These are phyloP conservation scores for Phalera bucephala DNA, from an alignment of 2,888 invertebrate species.

Conservation along the genomic window DNA sequence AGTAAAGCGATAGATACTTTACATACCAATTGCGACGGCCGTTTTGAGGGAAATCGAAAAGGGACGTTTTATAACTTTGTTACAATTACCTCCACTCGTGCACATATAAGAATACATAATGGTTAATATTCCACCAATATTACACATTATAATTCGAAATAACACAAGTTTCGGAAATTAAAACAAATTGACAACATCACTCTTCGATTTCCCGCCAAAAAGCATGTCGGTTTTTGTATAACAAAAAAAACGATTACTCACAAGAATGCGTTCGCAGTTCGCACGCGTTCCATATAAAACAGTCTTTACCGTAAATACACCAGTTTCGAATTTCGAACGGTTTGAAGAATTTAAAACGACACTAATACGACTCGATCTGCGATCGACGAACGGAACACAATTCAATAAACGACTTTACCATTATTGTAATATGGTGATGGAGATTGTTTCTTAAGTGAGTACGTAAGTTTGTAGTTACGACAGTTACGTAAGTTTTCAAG, in stretches of 20 bases:
- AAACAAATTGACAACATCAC: too few relatives aligned
- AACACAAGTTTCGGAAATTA: too few relatives aligned
- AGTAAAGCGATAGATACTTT: too few relatives aligned
- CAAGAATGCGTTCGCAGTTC: slow-evolving; percentile 29
- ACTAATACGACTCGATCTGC: slow-evolving; percentile 33
- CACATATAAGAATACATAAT: too few relatives aligned
- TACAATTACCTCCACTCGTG: too few relatives aligned
- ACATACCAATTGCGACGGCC: too few relatives aligned
- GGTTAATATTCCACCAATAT: too few relatives aligned
- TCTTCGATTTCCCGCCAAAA: too few relatives aligned
- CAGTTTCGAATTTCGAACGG: slow-evolving; percentile 49
- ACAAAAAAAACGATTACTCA: slow-evolving; percentile 11
- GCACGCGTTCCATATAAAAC: slow-evolving; percentile 44
- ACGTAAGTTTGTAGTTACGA: slow-evolving; percentile 10
- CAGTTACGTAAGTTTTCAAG: slow-evolving; percentile 27
- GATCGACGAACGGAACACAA: slow-evolving; percentile 6
- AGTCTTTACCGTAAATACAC: slow-evolving; percentile 49
- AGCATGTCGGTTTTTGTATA: neutral
- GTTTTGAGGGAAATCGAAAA: too few relatives aligned
- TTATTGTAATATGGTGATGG: slow-evolving; percentile 1
- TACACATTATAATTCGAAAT: too few relatives aligned
- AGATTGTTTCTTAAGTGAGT: neutral
- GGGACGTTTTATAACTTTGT: too few relatives aligned
- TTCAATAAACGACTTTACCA: slow-evolving; percentile 16
- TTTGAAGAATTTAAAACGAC: slow-evolving; percentile 43